These are phyloP conservation scores for Erannis defoliaria DNA, from an alignment of 2,888 invertebrate species.

Conservation along the genomic window DNA sequence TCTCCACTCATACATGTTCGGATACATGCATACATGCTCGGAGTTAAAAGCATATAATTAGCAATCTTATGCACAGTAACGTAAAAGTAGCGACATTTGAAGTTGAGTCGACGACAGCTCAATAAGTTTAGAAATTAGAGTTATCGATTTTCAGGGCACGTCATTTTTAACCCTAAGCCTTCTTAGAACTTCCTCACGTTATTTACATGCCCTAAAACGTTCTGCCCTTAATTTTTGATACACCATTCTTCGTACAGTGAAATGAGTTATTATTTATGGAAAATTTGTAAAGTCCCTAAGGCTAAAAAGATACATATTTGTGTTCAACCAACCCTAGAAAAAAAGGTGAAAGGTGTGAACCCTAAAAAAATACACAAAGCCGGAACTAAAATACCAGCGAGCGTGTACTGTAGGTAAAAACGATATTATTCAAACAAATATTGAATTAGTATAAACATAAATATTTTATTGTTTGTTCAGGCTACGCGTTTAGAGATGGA, in stretches of 20 bases:
- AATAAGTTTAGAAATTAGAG: too few relatives aligned
- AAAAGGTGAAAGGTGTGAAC: slow-evolving; percentile 7
- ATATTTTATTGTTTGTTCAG: slow-evolving; percentile 9
- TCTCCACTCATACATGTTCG: too few relatives aligned
- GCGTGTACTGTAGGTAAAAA: not conserved
- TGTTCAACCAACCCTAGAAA: not conserved
- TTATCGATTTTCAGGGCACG: too few relatives aligned
- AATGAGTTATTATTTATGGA: not conserved
- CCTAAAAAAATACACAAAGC: slow-evolving; percentile 7
- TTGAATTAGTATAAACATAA: slow-evolving; percentile 4
- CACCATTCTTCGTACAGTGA: not conserved
- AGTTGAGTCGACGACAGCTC: too few relatives aligned
- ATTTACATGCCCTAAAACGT: too few relatives aligned
- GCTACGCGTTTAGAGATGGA: not conserved
- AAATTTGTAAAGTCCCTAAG: not conserved
- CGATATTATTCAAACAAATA: slow-evolving; percentile 3
- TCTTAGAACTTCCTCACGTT: too few relatives aligned
- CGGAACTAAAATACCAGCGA: not conserved
- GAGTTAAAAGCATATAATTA: too few relatives aligned
- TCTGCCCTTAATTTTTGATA: not conserved
- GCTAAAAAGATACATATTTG: not conserved
- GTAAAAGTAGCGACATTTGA: too few relatives aligned
- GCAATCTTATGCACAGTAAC: too few relatives aligned
- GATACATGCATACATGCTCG: too few relatives aligned
- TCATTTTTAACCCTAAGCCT: too few relatives aligned